Percentiles rank a stretch among this genome's conserved stretches.
Conservation (phyloP, 2,797 vertebrate genomes). For the Danio jaintianensis region DNA sequence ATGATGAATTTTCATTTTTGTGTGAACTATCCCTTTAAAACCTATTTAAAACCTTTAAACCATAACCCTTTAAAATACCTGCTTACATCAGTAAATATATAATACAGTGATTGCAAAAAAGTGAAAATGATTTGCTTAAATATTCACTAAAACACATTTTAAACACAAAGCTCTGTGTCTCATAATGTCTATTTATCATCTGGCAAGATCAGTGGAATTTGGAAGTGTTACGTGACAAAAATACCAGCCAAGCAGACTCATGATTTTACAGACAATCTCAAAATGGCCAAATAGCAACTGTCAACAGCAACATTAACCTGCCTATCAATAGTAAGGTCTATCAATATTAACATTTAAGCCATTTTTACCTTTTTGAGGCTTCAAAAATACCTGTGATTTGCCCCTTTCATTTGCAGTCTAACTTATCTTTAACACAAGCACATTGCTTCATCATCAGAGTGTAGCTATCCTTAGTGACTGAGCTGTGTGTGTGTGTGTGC, state of each 20-base stretch:
- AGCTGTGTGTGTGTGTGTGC: conserved; percentile 13
- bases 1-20: too few species aligned
- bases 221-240: background rate
- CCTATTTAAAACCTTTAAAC: too few species aligned
- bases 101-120: background rate
- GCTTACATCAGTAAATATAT: background rate
- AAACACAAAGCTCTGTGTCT: background rate
- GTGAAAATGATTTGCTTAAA: background rate
- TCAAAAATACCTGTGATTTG: conserved; percentile 2
- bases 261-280: background rate
- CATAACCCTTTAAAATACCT: background rate
- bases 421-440: conserved; percentile 42
- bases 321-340: background rate
- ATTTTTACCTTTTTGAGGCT: background rate
- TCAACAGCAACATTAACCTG: background rate
- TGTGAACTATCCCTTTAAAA: background rate
- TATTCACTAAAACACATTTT: background rate
- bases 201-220: background rate
- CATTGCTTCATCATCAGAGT: conserved; percentile 52
- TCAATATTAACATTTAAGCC: background rate
- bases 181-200: background rate
- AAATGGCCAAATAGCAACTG: background rate
- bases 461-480: conserved; percentile 47
- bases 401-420: conserved; percentile 51
- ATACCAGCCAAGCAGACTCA: conserved; percentile 3